phyloP scores from a whole-genome alignment of 2,888 invertebrate species.

The Tryphoninae sp. region DNA sequence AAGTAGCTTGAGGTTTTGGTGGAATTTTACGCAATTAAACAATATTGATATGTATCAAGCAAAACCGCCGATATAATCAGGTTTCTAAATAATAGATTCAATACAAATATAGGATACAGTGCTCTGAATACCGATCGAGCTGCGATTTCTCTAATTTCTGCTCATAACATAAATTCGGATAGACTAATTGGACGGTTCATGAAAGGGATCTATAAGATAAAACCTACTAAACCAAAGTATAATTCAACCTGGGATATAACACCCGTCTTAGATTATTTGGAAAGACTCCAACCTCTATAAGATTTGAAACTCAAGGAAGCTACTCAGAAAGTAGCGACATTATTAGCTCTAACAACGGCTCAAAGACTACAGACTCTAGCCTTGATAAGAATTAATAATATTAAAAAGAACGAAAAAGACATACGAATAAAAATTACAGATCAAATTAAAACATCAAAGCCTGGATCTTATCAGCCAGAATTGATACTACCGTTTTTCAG shows the following conservation, averaged over 20 bases:
- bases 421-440: conserved; percentile 50
- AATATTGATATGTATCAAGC: conserved; percentile 44
- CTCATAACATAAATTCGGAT: conserved; percentile 48
- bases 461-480: conserved; percentile 44
- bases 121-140: conserved; percentile 55
- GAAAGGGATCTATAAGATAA: conserved; percentile 59
- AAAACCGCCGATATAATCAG: conserved; percentile 48
- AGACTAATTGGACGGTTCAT: conserved; percentile 57
- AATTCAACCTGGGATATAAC: conserved; percentile 56
- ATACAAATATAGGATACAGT: conserved; percentile 37
- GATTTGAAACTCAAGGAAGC: conserved; percentile 47
- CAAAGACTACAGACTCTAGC: conserved; percentile 62
- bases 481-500: conserved; percentile 50
- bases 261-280: conserved; percentile 54
- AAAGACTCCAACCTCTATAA: conserved; percentile 46
- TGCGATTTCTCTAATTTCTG: conserved; percentile 55
- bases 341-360: conserved; percentile 62
- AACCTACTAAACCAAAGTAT: conserved; percentile 59
- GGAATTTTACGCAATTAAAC: conserved; percentile 38
- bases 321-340: conserved; percentile 53
- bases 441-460: conserved; percentile 55
- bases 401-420: conserved; percentile 9
- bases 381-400: conserved; percentile 56
- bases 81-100: conserved; percentile 36
- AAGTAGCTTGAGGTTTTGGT: conserved; percentile 48